A percentile compares a stretch with the other conserved stretches of the same genome.
Evolutionary conservation across 2,888 invertebrate species (phyloP).

Genomic region (Schizaphis graminum): DNA sequence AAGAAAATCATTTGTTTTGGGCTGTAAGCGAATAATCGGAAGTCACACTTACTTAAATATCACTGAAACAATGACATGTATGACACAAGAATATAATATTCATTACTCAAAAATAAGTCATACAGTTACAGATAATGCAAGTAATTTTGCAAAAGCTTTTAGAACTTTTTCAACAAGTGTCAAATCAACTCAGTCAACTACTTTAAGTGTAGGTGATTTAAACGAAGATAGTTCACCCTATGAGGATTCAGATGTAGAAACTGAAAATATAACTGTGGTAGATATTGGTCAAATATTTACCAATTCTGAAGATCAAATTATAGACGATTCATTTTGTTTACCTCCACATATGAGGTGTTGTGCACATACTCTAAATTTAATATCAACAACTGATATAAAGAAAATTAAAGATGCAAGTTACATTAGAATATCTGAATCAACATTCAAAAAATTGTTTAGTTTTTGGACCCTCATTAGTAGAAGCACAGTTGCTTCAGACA

Average conservation of each 20-base stretch:
- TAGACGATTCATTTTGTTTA: not conserved
- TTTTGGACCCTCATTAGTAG: slow-evolving; percentile 15
- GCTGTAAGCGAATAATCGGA: not conserved
- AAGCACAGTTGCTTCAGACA: not conserved
- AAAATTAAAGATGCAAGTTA: not conserved
- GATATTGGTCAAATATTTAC: not conserved
- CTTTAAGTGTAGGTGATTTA: not conserved
- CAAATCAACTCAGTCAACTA: not conserved
- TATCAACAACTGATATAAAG: not conserved
- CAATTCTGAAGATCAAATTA: not conserved
- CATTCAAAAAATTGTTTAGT: not conserved
- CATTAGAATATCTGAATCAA: not conserved
- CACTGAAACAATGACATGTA: not conserved
- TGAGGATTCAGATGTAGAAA: not conserved
- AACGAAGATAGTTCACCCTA: not conserved
- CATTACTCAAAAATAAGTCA: not conserved
- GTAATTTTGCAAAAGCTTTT: not conserved
- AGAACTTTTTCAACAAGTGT: not conserved
- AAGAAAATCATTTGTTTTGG: not conserved
- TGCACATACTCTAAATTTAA: slow-evolving; percentile 21
- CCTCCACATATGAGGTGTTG: not conserved
- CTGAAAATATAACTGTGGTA: not conserved
- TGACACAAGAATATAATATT: not conserved
- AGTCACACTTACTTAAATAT: not conserved
- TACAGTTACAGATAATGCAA: not conserved